These are phyloP conservation scores for Microcebus griseorufus DNA, from an alignment of 2,113 vertebrate species.

Conservation along the genomic window DNA sequence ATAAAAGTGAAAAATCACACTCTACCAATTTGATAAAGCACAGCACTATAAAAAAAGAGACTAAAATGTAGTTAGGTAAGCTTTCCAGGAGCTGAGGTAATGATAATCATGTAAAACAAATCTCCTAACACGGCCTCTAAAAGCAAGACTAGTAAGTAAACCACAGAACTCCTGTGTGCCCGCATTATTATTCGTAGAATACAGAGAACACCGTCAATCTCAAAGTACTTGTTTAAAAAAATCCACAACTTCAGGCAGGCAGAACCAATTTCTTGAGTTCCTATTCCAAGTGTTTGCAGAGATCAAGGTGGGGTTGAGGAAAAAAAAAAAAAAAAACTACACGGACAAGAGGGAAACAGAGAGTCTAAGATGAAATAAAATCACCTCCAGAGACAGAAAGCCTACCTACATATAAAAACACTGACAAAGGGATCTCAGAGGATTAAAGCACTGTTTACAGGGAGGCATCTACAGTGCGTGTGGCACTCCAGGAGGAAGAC, in stretches of 20 bases:
- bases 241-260: not conserved
- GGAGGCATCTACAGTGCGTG: not conserved
- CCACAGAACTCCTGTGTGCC: not conserved
- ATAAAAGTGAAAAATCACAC: not conserved
- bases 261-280: not conserved
- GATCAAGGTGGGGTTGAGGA: not conserved
- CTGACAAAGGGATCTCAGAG: not conserved
- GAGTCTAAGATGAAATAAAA: not conserved
- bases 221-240: not conserved
- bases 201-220: not conserved
- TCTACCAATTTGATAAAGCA: not conserved
- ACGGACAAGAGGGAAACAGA: not conserved
- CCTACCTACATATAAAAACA: not conserved
- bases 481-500: not conserved
- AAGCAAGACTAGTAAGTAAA: not conserved
- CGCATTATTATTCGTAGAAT: not conserved
- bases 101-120: not conserved
- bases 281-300: not conserved
- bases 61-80: not conserved
- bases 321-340: not conserved
- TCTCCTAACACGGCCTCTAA: not conserved
- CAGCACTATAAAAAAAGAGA: not conserved
- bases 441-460: not conserved
- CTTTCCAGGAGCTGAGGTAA: not conserved
- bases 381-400: not conserved